Conservation (phyloP, 2,888 invertebrate genomes). For the Macrosoma leucophasiata region DNA sequence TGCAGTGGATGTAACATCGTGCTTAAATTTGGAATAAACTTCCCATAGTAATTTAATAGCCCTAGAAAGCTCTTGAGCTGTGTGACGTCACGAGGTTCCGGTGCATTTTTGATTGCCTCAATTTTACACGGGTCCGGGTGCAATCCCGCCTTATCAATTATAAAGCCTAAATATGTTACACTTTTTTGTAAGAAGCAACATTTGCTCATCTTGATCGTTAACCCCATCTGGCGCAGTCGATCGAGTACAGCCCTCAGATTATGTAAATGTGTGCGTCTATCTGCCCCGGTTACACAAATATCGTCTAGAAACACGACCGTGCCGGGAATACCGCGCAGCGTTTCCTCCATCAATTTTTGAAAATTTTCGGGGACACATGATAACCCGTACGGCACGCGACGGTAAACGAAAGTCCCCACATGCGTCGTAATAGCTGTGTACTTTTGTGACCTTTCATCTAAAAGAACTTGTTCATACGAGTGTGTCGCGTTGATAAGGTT, state of each 20-base stretch:
- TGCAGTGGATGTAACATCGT: conserved; percentile 5
- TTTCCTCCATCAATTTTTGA: conserved; percentile 25
- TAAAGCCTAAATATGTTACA: conserved; percentile 8
- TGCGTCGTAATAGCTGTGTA: conserved; percentile 25
- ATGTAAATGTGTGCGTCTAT: conserved; percentile 6
- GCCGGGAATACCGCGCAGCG: conserved; percentile 10
- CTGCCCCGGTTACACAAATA: conserved; percentile 20
- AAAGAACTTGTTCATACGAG: conserved; percentile 26
- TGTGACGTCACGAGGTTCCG: conserved; percentile 17
- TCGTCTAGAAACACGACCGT: conserved; percentile 22
- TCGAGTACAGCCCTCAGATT: conserved; percentile 15
- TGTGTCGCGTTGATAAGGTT: too few species aligned
- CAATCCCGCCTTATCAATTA: conserved; percentile 19
- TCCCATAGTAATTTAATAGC: conserved; percentile 8
- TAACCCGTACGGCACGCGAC: conserved; percentile 23
- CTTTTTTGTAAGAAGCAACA: conserved; percentile 8
- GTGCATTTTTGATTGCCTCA: conserved; percentile 16
- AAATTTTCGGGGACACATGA: conserved; percentile 25
- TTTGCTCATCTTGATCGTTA: conserved; percentile 17
- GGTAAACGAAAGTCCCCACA: conserved; percentile 25
- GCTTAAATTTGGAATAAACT: conserved; percentile 7
- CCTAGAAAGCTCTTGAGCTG: conserved; percentile 16
- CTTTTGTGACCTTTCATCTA: conserved; percentile 19
- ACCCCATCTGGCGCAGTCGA: conserved; percentile 12
- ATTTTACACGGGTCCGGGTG: conserved; percentile 16